These are phyloP conservation scores for Barbus barbus DNA, from an alignment of 2,113 vertebrate species.

Conservation along the genomic window DNA sequence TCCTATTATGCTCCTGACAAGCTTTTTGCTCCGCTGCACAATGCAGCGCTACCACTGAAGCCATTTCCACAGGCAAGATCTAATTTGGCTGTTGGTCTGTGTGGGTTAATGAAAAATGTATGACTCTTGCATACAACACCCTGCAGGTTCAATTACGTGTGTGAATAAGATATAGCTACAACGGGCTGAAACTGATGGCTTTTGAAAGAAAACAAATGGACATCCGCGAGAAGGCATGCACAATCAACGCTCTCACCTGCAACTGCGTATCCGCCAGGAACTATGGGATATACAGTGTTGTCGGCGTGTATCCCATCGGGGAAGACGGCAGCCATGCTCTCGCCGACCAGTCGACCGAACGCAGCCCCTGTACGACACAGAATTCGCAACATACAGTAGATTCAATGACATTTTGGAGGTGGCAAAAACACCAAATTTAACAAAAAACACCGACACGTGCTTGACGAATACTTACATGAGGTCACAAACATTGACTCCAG, in stretches of 20 bases:
- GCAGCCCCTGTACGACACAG: constrained; percentile 82
- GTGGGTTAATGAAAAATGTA: constrained; percentile 51
- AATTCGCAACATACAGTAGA: background rate
- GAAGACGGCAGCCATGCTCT: constrained; percentile 96
- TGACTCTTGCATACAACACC: constrained; percentile 46
- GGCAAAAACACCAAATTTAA: background rate
- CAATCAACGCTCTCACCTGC: constrained; percentile 81
- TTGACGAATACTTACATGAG: constrained; percentile 44
- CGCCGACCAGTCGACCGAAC: constrained; percentile 93
- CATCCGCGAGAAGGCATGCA: background rate
- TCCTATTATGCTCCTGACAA: constrained; percentile 46
- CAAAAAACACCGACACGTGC: background rate
- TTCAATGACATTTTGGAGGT: background rate
- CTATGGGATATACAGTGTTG: constrained; percentile 90
- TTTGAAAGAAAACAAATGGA: constrained; percentile 37
- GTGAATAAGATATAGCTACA: constrained; percentile 40
- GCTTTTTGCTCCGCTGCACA: constrained; percentile 45
- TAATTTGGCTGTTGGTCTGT: constrained; percentile 46
- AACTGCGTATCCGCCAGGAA: constrained; percentile 95
- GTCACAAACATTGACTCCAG: constrained; percentile 35
- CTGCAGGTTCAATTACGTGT: constrained; percentile 49
- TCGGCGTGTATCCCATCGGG: constrained; percentile 93
- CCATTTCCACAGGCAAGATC: constrained; percentile 59
- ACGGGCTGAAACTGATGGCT: constrained; percentile 40
- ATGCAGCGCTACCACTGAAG: constrained; percentile 46